These are phyloP conservation scores for Diaprepes abbreviatus DNA, from an alignment of 2,888 invertebrate species.

Conservation along the genomic window DNA sequence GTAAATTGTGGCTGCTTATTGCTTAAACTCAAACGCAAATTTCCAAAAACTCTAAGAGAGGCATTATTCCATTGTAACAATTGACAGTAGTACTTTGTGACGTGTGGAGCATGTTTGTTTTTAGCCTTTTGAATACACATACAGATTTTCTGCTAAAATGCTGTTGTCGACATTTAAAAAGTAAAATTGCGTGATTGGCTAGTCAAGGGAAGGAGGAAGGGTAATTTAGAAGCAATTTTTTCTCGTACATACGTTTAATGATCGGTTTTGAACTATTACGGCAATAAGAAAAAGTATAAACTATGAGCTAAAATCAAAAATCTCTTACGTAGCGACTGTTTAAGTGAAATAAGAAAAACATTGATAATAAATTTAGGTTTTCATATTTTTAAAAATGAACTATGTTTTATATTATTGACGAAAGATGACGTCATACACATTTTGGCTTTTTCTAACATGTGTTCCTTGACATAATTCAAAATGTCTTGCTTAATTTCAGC, in stretches of 20 bases:
- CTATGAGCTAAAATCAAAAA: too few relatives aligned
- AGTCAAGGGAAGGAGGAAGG: constrained; percentile 69
- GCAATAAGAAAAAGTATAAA: too few relatives aligned
- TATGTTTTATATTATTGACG: too few relatives aligned
- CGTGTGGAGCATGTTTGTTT: constrained; percentile 67
- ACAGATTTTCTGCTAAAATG: constrained; percentile 58
- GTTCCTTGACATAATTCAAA: too few relatives aligned
- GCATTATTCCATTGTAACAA: constrained; percentile 8
- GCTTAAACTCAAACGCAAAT: constrained; percentile 20
- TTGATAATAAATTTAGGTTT: too few relatives aligned
- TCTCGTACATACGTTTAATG: constrained; percentile 55
- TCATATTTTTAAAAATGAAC: too few relatives aligned
- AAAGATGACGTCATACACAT: too few relatives aligned
- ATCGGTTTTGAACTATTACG: too few relatives aligned
- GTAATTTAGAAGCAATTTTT: constrained; percentile 51
- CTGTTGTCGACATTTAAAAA: constrained; percentile 59
- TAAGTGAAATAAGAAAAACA: too few relatives aligned
- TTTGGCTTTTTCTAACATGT: too few relatives aligned
- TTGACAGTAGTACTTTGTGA: constrained; percentile 59
- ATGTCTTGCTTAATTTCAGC: too few relatives aligned
- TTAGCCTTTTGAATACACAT: constrained; percentile 59
- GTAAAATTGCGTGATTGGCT: constrained; percentile 25
- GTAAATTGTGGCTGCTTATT: constrained; percentile 31
- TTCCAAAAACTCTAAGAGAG: not conserved
- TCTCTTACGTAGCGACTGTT: too few relatives aligned